Conservation (phyloP, 2,113 vertebrate genomes). For the Neomonachus schauinslandi region DNA sequence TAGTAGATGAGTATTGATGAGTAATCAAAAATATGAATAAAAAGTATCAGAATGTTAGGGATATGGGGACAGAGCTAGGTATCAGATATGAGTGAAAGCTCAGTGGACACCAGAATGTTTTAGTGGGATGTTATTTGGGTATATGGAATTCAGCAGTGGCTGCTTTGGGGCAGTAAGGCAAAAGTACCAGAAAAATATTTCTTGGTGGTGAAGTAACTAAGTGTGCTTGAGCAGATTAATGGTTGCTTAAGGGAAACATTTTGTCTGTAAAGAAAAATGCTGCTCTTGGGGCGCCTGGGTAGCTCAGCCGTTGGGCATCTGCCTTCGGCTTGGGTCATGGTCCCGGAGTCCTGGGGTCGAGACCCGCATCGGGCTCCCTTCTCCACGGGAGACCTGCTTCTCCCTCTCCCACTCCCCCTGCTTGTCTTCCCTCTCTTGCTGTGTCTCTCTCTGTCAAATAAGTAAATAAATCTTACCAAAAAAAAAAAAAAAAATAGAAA, state of each 20-base stretch:
- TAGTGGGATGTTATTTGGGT: background rate
- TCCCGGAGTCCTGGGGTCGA: too few relatives aligned
- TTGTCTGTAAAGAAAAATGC: background rate
- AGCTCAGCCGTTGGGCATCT: too few relatives aligned
- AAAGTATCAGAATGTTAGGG: background rate
- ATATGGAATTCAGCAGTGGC: background rate
- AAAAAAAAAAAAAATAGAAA: constrained; percentile 35
- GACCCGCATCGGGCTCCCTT: too few relatives aligned
- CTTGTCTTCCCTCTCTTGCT: too few relatives aligned
- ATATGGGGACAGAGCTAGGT: too few relatives aligned
- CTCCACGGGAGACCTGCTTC: too few relatives aligned
- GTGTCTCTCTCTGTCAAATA: too few relatives aligned
- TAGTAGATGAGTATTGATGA: background rate
- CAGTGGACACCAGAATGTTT: background rate
- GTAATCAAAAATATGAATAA: background rate
- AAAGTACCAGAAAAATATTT: background rate
- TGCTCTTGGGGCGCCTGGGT: too few relatives aligned
- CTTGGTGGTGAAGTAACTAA: background rate
- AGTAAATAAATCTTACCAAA: too few relatives aligned
- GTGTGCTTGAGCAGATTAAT: background rate
- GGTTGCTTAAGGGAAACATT: background rate
- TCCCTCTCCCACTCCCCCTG: too few relatives aligned
- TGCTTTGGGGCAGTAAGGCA: background rate
- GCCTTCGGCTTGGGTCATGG: too few relatives aligned
- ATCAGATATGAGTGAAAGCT: background rate